Evolutionary conservation across 2,797 vertebrate species (phyloP).

Genomic region (Crypturellus tataupa): DNA sequence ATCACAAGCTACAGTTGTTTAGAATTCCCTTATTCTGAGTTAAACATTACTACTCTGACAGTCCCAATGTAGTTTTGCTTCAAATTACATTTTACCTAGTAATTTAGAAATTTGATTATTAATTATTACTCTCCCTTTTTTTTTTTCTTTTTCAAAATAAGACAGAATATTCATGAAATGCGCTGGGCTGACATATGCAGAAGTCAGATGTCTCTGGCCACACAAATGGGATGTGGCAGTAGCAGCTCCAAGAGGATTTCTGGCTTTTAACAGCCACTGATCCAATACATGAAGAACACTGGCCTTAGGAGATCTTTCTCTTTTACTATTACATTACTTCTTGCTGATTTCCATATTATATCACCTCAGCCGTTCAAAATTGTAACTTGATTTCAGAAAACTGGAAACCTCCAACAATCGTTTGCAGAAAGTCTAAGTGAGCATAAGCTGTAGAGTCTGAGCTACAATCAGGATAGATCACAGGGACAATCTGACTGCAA

Average conservation of each 20-base stretch:
- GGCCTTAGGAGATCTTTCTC: background rate
- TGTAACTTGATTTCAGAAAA: background rate
- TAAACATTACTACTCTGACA: background rate
- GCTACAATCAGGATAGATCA: background rate
- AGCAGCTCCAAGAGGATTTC: background rate
- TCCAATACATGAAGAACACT: background rate
- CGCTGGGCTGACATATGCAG: background rate
- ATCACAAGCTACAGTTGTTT: conserved; percentile 17
- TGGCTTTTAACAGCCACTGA: background rate
- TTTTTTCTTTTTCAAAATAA: background rate
- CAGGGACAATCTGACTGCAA: background rate
- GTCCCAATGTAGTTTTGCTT: background rate
- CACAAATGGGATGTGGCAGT: background rate
- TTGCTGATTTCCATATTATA: background rate
- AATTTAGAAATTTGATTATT: background rate
- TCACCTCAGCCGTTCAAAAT: background rate
- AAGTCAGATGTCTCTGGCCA: background rate
- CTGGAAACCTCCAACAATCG: background rate
- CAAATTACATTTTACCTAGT: background rate
- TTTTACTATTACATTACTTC: background rate
- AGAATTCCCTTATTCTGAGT: background rate
- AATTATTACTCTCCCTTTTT: too few relatives aligned
- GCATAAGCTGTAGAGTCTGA: background rate
- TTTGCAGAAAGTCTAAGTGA: background rate
- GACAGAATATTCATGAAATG: background rate